Percentiles rank a stretch among this genome's conserved stretches.
phyloP scores from a whole-genome alignment of 1,140 invertebrate genomes.

The Harlomillsia oculata region DNA sequence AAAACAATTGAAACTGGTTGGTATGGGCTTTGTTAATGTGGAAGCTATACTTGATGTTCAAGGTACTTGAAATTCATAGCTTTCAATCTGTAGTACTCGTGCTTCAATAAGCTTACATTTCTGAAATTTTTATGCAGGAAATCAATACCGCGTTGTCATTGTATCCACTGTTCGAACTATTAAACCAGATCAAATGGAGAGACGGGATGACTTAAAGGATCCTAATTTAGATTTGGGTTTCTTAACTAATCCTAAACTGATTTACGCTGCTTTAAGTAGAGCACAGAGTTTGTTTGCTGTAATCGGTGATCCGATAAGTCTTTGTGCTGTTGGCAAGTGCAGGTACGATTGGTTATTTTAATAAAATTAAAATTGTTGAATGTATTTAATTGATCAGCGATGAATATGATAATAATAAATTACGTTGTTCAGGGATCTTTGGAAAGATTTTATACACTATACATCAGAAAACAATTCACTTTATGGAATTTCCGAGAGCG shows the following conservation, averaged over 20 bases:
- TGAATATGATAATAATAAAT: not conserved
- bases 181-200: conserved; percentile 45
- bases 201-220: conserved; percentile 37
- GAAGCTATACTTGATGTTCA: conserved; percentile 79
- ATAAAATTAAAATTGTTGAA: not conserved
- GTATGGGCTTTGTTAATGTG: conserved; percentile 66
- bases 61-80: conserved; percentile 42
- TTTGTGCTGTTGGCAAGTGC: conserved; percentile 72
- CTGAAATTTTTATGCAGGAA: conserved; percentile 44
- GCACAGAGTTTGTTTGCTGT: conserved; percentile 78
- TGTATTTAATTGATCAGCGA: not conserved
- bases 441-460: conserved; percentile 10
- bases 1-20: conserved; percentile 61
- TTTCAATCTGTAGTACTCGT: not conserved
- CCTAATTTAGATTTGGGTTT: conserved; percentile 73
- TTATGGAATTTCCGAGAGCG: conserved; percentile 8
- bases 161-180: conserved; percentile 74
- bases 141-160: conserved; percentile 76
- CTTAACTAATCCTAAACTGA: conserved; percentile 67
- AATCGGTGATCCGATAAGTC: conserved; percentile 72
- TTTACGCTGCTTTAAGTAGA: conserved; percentile 77
- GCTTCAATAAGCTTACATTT: not conserved
- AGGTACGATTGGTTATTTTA: conserved; percentile 42
- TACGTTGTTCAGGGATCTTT: conserved; percentile 5
- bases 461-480: conserved; percentile 11